A percentile compares a stretch with the other conserved stretches of the same genome.
Evolutionary conservation across 2,888 invertebrate species (phyloP).

Genomic region (Cabera pusaria): DNA sequence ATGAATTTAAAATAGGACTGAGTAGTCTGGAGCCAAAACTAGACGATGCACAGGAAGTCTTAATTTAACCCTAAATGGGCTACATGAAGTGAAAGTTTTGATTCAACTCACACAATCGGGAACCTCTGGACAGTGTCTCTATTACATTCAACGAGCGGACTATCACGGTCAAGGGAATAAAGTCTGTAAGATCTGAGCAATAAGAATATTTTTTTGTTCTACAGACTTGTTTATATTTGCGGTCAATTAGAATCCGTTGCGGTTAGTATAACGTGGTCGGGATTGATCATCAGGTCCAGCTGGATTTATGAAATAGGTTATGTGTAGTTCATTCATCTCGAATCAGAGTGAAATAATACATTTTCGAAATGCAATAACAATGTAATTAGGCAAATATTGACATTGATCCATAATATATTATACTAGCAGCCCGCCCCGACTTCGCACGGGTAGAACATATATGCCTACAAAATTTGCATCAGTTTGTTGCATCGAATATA

Average conservation of each 20-base stretch:
- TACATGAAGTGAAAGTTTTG: slow-evolving; percentile 3
- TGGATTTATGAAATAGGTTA: slow-evolving; percentile 11
- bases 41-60: background rate
- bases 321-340: slow-evolving; percentile 8
- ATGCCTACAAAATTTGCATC: too few species aligned
- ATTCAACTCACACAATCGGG: slow-evolving; percentile 4
- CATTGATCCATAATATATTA: too few species aligned
- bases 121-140: slow-evolving; percentile 15
- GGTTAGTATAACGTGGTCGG: slow-evolving; percentile 4
- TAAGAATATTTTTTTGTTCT: background rate
- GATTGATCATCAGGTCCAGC: slow-evolving; percentile 2
- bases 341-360: too few species aligned
- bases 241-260: slow-evolving; percentile 10
- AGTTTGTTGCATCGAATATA: too few species aligned
- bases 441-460: too few species aligned
- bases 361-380: too few species aligned
- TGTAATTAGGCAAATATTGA: too few species aligned
- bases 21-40: too few species aligned
- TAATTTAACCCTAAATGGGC: background rate
- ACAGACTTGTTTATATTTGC: slow-evolving; percentile 9
- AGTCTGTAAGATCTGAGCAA: background rate
- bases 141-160: slow-evolving; percentile 5
- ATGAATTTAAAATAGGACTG: too few species aligned
- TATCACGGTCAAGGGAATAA: background rate
- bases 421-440: too few species aligned